These are phyloP conservation scores for Cephonodes hylas DNA, from an alignment of 2,888 invertebrate genomes.

Conservation along the genomic window DNA sequence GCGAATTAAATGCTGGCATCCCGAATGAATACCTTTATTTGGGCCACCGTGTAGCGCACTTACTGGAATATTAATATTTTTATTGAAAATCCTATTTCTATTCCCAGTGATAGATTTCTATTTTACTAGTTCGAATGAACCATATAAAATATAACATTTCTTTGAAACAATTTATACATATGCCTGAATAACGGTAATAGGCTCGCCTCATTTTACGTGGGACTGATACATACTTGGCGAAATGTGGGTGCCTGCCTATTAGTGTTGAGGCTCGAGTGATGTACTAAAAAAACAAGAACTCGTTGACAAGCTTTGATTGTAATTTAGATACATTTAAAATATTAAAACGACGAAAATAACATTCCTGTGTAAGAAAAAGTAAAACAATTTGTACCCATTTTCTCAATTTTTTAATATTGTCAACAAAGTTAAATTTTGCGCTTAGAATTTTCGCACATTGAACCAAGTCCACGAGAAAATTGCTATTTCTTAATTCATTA, in stretches of 20 bases:
- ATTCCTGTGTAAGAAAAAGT: not conserved
- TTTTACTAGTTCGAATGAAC: too few species aligned
- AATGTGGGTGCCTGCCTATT: too few species aligned
- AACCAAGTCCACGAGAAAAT: not conserved
- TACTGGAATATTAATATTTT: not conserved
- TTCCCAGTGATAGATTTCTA: not conserved
- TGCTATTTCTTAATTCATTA: not conserved
- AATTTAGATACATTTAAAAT: not conserved
- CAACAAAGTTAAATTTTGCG: not conserved
- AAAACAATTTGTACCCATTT: not conserved
- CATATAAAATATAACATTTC: too few species aligned
- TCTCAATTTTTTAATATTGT: not conserved
- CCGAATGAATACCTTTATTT: slow-evolving; percentile 2
- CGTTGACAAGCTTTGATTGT: not conserved
- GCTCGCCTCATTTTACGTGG: too few species aligned
- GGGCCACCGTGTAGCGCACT: not conserved
- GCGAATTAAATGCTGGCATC: slow-evolving; percentile 3
- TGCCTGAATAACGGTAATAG: too few species aligned
- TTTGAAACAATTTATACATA: too few species aligned
- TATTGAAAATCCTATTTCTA: not conserved
- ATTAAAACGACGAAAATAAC: not conserved
- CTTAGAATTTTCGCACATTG: not conserved
- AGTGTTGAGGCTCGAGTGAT: too few species aligned
- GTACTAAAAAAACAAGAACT: too few species aligned
- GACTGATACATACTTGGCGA: too few species aligned